Percentiles rank a stretch among this genome's conserved stretches.
These are phyloP conservation scores for Leptinotarsa haldemani DNA, from an alignment of 2,888 invertebrate genomes.

Conservation along the genomic window DNA sequence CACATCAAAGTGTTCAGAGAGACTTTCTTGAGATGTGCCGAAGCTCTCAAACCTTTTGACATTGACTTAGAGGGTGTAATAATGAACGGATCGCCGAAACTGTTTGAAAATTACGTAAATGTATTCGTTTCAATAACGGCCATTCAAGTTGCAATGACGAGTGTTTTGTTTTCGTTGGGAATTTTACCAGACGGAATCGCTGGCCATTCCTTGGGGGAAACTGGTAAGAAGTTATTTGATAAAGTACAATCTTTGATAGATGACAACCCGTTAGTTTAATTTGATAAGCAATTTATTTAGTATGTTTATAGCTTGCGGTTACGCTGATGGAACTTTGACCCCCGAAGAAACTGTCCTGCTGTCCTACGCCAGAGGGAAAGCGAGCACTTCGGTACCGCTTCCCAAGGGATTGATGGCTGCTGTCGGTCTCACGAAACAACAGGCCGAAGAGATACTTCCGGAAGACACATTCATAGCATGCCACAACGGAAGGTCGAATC, in stretches of 20 bases:
- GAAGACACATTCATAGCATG: constrained; percentile 86
- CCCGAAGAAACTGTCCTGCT: constrained; percentile 72
- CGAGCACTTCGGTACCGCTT: background rate
- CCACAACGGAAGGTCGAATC: constrained; percentile 86
- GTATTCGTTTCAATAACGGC: constrained; percentile 73
- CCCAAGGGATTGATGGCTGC: constrained; percentile 70
- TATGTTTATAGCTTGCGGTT: constrained; percentile 68
- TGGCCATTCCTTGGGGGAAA: constrained; percentile 91
- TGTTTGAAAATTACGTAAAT: constrained; percentile 68
- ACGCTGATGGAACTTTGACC: constrained; percentile 73
- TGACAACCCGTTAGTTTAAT: too few species aligned
- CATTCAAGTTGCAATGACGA: constrained; percentile 81
- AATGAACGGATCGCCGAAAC: constrained; percentile 61
- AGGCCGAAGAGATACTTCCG: constrained; percentile 72
- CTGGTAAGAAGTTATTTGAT: constrained; percentile 66
- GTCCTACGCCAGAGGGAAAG: constrained; percentile 68
- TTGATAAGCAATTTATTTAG: too few species aligned
- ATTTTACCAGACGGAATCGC: constrained; percentile 90
- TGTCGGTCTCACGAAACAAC: constrained; percentile 68
- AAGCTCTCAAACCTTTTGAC: constrained; percentile 67
- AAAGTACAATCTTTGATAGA: too few species aligned
- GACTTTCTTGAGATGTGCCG: constrained; percentile 68
- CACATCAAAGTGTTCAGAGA: constrained; percentile 70
- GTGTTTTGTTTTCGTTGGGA: constrained; percentile 78
- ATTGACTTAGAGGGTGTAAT: constrained; percentile 69